Percentiles rank a stretch among this genome's conserved stretches.
Evolutionary conservation across 2,888 invertebrate genomes (phyloP).

Genomic region (Phania funesta): DNA sequence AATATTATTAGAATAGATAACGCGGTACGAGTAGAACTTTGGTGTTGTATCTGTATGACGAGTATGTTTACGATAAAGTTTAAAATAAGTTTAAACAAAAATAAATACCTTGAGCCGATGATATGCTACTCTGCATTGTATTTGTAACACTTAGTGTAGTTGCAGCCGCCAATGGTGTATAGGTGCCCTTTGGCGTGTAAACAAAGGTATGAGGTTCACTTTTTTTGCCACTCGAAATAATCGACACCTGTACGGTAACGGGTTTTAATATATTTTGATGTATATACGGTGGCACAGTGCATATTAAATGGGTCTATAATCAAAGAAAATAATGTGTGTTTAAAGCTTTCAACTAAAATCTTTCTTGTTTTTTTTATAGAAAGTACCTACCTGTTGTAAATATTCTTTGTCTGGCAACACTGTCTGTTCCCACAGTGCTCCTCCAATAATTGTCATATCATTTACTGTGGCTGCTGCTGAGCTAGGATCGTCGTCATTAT

Average conservation of each 20-base stretch:
- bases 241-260: conserved; percentile 88
- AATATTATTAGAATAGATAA: not conserved
- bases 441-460: conserved; percentile 78
- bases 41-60: not conserved
- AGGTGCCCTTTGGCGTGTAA: conserved; percentile 85
- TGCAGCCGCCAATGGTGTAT: conserved; percentile 77
- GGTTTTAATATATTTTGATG: conserved; percentile 85
- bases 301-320: conserved; percentile 90
- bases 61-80: not conserved
- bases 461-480: conserved; percentile 66
- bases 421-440: conserved; percentile 86
- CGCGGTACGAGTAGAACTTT: not conserved
- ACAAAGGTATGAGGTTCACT: conserved; percentile 92
- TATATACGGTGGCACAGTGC: conserved; percentile 90
- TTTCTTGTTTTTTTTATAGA: not conserved
- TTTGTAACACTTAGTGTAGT: conserved; percentile 77
- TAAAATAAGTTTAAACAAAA: conserved; percentile 68
- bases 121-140: conserved; percentile 71
- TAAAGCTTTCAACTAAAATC: not conserved
- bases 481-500: conserved; percentile 67
- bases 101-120: conserved; percentile 79
- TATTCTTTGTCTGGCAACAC: conserved; percentile 94
- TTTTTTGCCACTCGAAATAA: conserved; percentile 91
- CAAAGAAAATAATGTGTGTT: not conserved
- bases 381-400: conserved; percentile 86